These are phyloP conservation scores for Myotis davidii DNA, from an alignment of 2,113 vertebrate genomes.

Conservation along the genomic window DNA sequence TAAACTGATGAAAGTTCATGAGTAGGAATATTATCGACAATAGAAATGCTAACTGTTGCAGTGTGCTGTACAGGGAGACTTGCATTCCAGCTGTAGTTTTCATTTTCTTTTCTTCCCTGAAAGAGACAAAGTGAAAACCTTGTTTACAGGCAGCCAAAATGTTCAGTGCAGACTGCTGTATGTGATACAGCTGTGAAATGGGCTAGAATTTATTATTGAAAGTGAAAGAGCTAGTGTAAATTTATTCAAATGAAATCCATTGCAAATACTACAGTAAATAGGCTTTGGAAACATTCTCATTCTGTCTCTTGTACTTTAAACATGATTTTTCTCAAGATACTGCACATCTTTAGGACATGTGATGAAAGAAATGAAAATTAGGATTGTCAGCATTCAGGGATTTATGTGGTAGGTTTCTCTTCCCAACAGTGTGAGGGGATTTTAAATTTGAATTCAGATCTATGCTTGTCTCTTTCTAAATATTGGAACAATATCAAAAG, in stretches of 20 bases:
- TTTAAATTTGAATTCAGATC: slow-evolving; percentile 48
- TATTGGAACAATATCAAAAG: not conserved
- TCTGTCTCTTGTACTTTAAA: slow-evolving; percentile 53
- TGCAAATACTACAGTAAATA: slow-evolving; percentile 53
- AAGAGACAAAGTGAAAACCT: slow-evolving; percentile 65
- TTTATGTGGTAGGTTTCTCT: not conserved
- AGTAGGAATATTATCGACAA: slow-evolving; percentile 1
- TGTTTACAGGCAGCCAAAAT: slow-evolving; percentile 61
- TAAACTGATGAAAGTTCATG: slow-evolving; percentile 37
- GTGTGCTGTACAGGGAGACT: not conserved
- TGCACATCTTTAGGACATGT: not conserved
- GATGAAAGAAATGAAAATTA: slow-evolving; percentile 51
- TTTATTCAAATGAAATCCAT: slow-evolving; percentile 74
- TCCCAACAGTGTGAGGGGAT: not conserved
- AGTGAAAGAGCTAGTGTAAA: slow-evolving; percentile 60
- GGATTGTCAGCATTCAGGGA: not conserved
- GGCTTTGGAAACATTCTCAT: slow-evolving; percentile 57
- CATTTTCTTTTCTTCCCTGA: slow-evolving; percentile 36
- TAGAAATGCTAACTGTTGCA: slow-evolving; percentile 66
- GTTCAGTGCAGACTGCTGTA: slow-evolving; percentile 52
- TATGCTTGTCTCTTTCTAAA: not conserved
- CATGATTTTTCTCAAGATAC: slow-evolving; percentile 46
- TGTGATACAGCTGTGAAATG: slow-evolving; percentile 70
- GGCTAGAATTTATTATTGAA: slow-evolving; percentile 73
- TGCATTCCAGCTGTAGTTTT: slow-evolving; percentile 53